These are phyloP conservation scores for Paradoxurus hermaphroditus DNA, from an alignment of 2,113 vertebrate genomes.

Conservation along the genomic window DNA sequence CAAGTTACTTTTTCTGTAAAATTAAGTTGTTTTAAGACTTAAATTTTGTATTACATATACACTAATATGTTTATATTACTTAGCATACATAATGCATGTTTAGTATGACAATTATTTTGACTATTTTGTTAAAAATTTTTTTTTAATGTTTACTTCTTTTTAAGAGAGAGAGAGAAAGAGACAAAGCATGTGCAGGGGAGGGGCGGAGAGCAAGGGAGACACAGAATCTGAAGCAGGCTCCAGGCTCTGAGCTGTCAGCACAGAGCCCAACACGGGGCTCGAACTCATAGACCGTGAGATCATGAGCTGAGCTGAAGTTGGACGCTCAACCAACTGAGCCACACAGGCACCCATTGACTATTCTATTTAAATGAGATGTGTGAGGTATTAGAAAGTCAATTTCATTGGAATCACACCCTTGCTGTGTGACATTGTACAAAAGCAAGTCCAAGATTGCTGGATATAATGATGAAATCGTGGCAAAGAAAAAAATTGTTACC, in stretches of 20 bases:
- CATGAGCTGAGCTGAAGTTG: too few relatives aligned
- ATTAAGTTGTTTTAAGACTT: not conserved
- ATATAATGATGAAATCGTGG: not conserved
- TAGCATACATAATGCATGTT: not conserved
- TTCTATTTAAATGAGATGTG: not conserved
- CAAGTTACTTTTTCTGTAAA: not conserved
- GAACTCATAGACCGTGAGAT: too few relatives aligned
- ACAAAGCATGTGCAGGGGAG: too few relatives aligned
- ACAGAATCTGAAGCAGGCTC: too few relatives aligned
- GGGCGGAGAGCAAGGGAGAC: too few relatives aligned
- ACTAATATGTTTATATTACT: not conserved
- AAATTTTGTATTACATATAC: not conserved
- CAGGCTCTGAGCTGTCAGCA: too few relatives aligned
- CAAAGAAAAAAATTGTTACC: slow-evolving; percentile 83
- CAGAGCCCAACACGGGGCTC: too few relatives aligned
- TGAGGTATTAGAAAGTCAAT: not conserved
- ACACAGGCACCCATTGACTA: too few relatives aligned
- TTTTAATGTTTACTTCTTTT: too few relatives aligned
- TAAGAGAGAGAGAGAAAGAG: too few relatives aligned
- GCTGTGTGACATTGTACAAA: not conserved
- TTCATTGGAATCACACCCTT: not conserved
- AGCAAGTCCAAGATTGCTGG: not conserved
- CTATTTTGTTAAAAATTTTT: too few relatives aligned
- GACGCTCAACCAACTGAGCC: too few relatives aligned
- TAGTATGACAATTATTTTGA: not conserved